phyloP scores from a whole-genome alignment of 2,888 invertebrate genomes.

The Orchesella flavescens region DNA sequence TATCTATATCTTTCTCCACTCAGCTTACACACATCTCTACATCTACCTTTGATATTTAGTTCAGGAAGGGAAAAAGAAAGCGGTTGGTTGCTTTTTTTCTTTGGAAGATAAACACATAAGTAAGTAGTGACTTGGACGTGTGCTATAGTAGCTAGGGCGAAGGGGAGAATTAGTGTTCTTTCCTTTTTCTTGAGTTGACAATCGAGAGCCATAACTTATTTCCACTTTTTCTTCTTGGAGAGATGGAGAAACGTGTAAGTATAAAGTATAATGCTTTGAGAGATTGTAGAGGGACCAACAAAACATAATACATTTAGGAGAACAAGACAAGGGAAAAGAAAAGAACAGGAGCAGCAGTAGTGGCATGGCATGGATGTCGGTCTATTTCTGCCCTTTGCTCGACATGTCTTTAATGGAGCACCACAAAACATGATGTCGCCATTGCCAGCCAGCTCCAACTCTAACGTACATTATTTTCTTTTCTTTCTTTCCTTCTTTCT shows the following conservation, averaged over 20 bases:
- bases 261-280: too few relatives aligned
- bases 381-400: conserved; percentile 35
- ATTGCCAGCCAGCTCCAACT: not conserved
- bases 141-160: conserved; percentile 24
- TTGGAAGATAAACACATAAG: conserved; percentile 41
- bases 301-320: conserved; percentile 62
- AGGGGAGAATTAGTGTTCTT: conserved; percentile 58
- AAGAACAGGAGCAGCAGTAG: not conserved
- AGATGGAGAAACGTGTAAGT: not conserved
- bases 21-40: too few relatives aligned
- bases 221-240: conserved; percentile 43
- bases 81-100: conserved; percentile 6
- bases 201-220: conserved; percentile 61
- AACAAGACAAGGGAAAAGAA: conserved; percentile 52
- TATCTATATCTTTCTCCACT: too few relatives aligned
- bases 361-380: not conserved
- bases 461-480: not conserved
- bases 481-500: not conserved
- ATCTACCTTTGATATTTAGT: too few relatives aligned
- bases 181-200: conserved; percentile 56
- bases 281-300: conserved; percentile 52
- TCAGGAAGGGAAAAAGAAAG: too few relatives aligned
- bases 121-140: conserved; percentile 17
- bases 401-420: not conserved
- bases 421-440: conserved; percentile 2